Percentiles rank a stretch among this genome's conserved stretches.
Conservation (phyloP, 2,888 invertebrate species). For the Pimpla rufipes region DNA sequence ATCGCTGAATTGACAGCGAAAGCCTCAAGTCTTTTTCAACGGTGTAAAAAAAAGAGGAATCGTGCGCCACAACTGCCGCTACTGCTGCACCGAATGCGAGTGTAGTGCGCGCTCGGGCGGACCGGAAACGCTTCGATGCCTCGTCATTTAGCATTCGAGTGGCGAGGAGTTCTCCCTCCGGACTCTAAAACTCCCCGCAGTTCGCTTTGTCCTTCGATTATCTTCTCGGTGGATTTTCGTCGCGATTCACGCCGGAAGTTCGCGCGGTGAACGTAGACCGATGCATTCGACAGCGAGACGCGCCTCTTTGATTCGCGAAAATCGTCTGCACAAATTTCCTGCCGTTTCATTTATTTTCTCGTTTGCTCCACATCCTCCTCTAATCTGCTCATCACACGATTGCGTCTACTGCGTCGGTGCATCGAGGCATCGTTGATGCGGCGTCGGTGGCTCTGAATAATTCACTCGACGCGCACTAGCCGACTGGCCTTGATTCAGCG, state of each 20-base stretch:
- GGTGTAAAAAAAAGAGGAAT: not conserved
- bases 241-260: constrained; percentile 31
- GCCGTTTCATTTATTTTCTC: constrained; percentile 5
- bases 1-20: not conserved
- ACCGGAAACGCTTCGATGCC: constrained; percentile 63
- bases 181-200: constrained; percentile 6
- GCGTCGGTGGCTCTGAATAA: constrained; percentile 56
- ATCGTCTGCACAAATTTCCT: not conserved
- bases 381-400: constrained; percentile 34
- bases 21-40: not conserved
- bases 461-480: constrained; percentile 65
- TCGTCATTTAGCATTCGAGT: constrained; percentile 66
- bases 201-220: constrained; percentile 28
- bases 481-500: constrained; percentile 66
- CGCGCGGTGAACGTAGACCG: not conserved
- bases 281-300: not conserved
- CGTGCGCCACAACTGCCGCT: not conserved
- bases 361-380: constrained; percentile 22
- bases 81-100: constrained; percentile 2
- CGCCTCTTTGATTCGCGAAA: not conserved
- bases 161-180: constrained; percentile 36
- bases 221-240: constrained; percentile 17
- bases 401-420: constrained; percentile 25
- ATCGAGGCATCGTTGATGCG: constrained; percentile 33
- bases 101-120: constrained; percentile 23